Evolutionary conservation across 2,797 vertebrate genomes (phyloP), one percentile per base, ranked within the genome.

Genomic region (Paramormyrops hopkinsi): DNA sequence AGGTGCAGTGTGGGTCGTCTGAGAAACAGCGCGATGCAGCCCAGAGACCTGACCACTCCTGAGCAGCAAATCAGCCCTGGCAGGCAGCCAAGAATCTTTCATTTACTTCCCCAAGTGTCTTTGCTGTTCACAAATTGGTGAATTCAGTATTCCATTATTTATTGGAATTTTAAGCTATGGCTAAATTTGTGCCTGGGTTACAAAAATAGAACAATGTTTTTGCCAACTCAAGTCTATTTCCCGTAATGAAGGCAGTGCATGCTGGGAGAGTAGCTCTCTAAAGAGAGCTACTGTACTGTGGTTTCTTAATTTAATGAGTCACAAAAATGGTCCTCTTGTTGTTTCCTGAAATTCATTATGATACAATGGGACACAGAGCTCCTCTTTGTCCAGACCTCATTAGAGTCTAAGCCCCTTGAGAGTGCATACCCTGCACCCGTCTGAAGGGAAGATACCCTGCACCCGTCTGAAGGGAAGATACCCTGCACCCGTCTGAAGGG

Each of bases 241-340:
- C 44, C 41, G 0, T 84, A 84, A 84, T 51, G 82, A 84, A 22
- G 41, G 17, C 76, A 8, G 14, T 8, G 79, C 9, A 44, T 83
- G 37, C 37, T 48, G 37, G 79, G 65, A 73, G 65, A 37, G 3
- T n/a, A n/a, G 3, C 22, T 14, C 89, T 90, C 86, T 88, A 37
- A 48, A 59, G 41, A 50, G 87, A 89, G 11, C 88, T 62, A 86
- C 90, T 83, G 69, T 90, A 73, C 85, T 62, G 82, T 54, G 62
- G 29, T 73, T 73, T 69, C 69, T 90, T 91, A 92, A 92, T 91
- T 90, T 91, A 92, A 92, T 91, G 90, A 93, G 90, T 90, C 83
- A 46, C 88, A 76, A 50, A 91, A 83, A 90, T 90, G 76, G 69
- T 82, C 88, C 90, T 62, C 86, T 89, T 91, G 90, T 90, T 90